Evolutionary conservation across 1,140 invertebrate genomes (phyloP).

Genomic region (Hypsibius dujardini): DNA sequence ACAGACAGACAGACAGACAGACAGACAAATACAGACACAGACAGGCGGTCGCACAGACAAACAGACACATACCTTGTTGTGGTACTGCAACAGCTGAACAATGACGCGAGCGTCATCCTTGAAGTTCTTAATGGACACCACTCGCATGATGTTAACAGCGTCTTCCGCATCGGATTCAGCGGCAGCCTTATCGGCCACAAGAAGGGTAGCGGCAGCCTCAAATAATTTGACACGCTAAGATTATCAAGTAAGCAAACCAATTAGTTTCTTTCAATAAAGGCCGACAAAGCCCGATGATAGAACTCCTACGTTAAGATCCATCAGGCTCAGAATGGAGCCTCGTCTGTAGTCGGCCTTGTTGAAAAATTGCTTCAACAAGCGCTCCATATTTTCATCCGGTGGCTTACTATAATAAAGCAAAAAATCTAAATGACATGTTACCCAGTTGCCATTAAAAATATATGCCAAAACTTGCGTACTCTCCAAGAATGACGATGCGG

Average conservation of each 20-base stretch:
- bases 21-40: constrained; percentile 22
- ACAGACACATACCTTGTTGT: constrained; percentile 41
- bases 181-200: constrained; percentile 37
- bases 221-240: constrained; percentile 41
- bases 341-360: constrained; percentile 44
- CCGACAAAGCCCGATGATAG: too few species aligned
- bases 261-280: too few species aligned
- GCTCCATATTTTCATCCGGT: constrained; percentile 42
- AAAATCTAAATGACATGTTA: background rate
- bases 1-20: too few species aligned
- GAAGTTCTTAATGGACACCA: constrained; percentile 45
- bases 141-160: constrained; percentile 37
- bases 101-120: constrained; percentile 41
- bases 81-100: constrained; percentile 44
- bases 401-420: constrained; percentile 21
- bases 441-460: background rate
- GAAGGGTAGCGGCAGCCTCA: constrained; percentile 38
- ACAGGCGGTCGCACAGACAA: background rate
- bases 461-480: too few species aligned
- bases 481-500: constrained; percentile 14
- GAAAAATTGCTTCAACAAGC: constrained; percentile 41
- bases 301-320: constrained; percentile 40
- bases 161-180: constrained; percentile 43
- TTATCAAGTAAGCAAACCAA: too few species aligned
- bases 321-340: constrained; percentile 42